These are phyloP conservation scores for Orthonevra nobilis DNA, from an alignment of 2,888 invertebrate genomes.

Conservation along the genomic window DNA sequence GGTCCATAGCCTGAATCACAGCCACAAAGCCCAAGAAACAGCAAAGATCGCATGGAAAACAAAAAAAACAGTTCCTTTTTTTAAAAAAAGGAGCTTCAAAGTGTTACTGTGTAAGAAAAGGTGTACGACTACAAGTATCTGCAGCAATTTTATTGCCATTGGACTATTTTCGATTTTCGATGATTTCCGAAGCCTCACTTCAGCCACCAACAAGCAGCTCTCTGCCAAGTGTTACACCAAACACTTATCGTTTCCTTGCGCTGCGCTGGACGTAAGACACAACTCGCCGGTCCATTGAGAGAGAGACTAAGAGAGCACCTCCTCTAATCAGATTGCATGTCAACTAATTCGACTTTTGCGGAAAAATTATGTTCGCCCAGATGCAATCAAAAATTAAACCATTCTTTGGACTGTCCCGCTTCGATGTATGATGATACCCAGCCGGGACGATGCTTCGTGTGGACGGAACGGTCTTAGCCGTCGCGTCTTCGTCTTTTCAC, in stretches of 20 bases:
- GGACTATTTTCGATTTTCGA: slow-evolving; percentile 64
- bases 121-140: neutral
- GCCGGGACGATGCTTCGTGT: too few relatives aligned
- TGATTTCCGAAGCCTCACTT: slow-evolving; percentile 34
- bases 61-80: neutral
- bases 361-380: slow-evolving; percentile 74
- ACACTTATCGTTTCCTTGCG: slow-evolving; percentile 3
- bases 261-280: neutral
- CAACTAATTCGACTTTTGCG: slow-evolving; percentile 73
- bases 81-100: slow-evolving; percentile 16
- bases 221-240: slow-evolving; percentile 29
- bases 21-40: slow-evolving; percentile 29
- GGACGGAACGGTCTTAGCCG: slow-evolving; percentile 17
- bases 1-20: too few relatives aligned
- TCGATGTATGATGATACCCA: slow-evolving; percentile 54
- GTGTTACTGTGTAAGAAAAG: slow-evolving; percentile 25
- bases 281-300: neutral
- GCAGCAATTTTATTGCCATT: slow-evolving; percentile 65
- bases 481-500: slow-evolving; percentile 7
- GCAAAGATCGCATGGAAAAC: neutral
- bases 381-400: slow-evolving; percentile 72
- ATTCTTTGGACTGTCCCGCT: slow-evolving; percentile 66
- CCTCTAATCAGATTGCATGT: slow-evolving; percentile 73
- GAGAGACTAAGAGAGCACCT: slow-evolving; percentile 17
- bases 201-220: slow-evolving; percentile 18